Evolutionary conservation across 92 coral and sea anemone species (phyloP).

Genomic region (Siderastrea siderea): DNA sequence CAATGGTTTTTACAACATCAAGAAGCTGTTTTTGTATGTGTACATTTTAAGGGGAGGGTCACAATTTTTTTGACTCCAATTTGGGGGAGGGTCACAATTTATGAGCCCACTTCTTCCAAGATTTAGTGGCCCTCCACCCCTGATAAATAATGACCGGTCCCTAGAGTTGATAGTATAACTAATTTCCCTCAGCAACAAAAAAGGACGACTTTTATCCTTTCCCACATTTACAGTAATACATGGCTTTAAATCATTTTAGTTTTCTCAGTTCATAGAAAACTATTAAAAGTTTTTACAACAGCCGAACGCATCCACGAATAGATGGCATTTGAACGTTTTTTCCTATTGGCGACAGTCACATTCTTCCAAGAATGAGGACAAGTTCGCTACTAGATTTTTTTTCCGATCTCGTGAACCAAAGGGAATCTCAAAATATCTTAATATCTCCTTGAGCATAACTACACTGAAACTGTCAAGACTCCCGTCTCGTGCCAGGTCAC

Average conservation of each 20-base stretch:
- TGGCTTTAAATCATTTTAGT: conserved; percentile 11
- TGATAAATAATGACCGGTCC: too few species aligned
- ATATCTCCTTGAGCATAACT: conserved; percentile 51
- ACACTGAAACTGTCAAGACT: conserved; percentile 55
- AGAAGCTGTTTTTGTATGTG: too few species aligned
- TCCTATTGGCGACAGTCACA: conserved; percentile 42
- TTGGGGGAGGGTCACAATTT: too few species aligned
- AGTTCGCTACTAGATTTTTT: conserved; percentile 27
- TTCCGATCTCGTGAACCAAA: conserved; percentile 49
- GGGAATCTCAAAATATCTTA: conserved; percentile 51
- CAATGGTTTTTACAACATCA: too few species aligned
- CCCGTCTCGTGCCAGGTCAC: conserved; percentile 38
- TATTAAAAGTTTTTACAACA: conserved; percentile 18
- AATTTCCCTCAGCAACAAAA: conserved; percentile 17
- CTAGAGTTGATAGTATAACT: conserved; percentile 23
- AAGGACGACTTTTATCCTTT: background rate
- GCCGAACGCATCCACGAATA: conserved; percentile 14
- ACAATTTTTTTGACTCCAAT: too few species aligned
- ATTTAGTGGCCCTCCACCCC: too few species aligned
- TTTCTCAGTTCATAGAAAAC: conserved; percentile 19
- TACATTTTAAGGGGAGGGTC: too few species aligned
- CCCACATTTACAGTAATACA: background rate
- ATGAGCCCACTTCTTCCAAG: too few species aligned
- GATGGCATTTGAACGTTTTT: conserved; percentile 13
- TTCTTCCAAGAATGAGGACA: conserved; percentile 28